phyloP scores from a whole-genome alignment of 2,113 vertebrate species.

The Notothenia coriiceps region DNA sequence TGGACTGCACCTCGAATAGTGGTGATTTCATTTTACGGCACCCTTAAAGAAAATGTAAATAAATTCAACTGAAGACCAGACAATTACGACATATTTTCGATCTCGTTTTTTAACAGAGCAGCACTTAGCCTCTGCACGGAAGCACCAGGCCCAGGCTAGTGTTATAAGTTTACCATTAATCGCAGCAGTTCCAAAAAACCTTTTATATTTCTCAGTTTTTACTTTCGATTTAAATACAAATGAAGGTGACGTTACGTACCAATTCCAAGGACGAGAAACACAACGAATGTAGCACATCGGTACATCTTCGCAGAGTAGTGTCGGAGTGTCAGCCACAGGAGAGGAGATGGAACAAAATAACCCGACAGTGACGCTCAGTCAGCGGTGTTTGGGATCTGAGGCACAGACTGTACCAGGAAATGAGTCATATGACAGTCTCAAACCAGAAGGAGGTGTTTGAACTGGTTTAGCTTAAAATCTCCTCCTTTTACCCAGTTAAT shows the following conservation, averaged over 20 bases:
- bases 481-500: not conserved
- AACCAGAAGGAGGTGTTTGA: slow-evolving; percentile 18
- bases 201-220: not conserved
- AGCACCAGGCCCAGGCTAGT: slow-evolving; percentile 41
- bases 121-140: not conserved
- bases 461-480: not conserved
- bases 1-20: not conserved
- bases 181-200: slow-evolving; percentile 44
- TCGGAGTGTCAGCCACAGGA: slow-evolving; percentile 9
- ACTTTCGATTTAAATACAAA: not conserved
- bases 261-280: slow-evolving; percentile 56
- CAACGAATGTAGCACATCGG: slow-evolving; percentile 42
- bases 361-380: slow-evolving; percentile 19
- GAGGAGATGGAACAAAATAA: not conserved
- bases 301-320: slow-evolving; percentile 59
- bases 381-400: slow-evolving; percentile 11
- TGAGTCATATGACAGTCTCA: slow-evolving; percentile 79
- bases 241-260: slow-evolving; percentile 65
- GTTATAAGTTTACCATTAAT: slow-evolving; percentile 45
- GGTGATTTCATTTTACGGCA: not conserved
- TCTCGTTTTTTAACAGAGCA: not conserved
- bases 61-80: accelerated
- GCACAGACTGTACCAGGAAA: slow-evolving; percentile 71
- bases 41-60: accelerated
- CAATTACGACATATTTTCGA: accelerated